A percentile compares a stretch with the other conserved stretches of the same genome.
phyloP scores from a whole-genome alignment of 2,797 vertebrate species.

The Scleropages formosus region DNA sequence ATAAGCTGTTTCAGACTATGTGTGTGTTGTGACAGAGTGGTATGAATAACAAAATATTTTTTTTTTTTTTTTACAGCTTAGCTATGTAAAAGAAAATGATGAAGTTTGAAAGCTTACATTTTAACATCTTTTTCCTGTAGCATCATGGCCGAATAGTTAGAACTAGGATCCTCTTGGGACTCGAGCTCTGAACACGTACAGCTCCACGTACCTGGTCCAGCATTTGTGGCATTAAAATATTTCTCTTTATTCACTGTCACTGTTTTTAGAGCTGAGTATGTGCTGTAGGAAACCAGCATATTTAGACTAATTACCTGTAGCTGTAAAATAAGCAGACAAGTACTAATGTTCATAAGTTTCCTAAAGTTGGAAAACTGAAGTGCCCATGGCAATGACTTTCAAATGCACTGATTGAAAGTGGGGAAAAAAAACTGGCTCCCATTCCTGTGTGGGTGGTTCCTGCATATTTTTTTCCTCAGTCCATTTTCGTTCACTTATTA shows the following conservation, averaged over 20 bases:
- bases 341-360: neutral
- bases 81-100: too few species aligned
- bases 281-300: too few species aligned
- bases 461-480: neutral
- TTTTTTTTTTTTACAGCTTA: too few species aligned
- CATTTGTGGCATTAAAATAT: neutral
- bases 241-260: neutral
- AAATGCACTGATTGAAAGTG: constrained; percentile 1
- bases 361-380: neutral
- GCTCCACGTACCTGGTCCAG: too few species aligned
- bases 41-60: too few species aligned
- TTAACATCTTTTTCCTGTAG: too few species aligned
- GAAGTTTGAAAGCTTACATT: too few species aligned
- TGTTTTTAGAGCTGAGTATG: neutral
- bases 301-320: neutral
- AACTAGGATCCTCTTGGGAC: too few species aligned
- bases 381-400: neutral
- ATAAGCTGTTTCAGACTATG: too few species aligned
- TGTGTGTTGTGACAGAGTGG: too few species aligned
- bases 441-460: neutral
- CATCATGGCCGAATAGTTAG: too few species aligned
- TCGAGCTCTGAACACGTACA: too few species aligned
- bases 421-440: neutral
- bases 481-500: constrained; percentile 1
- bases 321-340: neutral